Evolutionary conservation across 2,113 vertebrate genomes (phyloP).

Genomic region (Butorides virescens): DNA sequence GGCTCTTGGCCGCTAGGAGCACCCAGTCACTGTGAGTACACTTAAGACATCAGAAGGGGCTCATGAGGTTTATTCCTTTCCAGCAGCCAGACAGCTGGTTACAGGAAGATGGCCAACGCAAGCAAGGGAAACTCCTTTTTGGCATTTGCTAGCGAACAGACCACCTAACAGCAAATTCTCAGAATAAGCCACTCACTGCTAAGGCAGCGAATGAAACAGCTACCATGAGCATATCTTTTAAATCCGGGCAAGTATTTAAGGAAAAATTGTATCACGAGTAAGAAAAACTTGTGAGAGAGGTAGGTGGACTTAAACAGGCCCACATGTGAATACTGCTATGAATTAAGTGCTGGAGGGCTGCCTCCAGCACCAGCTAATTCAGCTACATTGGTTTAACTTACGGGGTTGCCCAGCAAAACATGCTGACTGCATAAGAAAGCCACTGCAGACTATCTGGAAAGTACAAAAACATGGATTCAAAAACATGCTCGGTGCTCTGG

Average conservation of each 20-base stretch:
- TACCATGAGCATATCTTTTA: not conserved
- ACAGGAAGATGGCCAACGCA: slow-evolving; percentile 22
- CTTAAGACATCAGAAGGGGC: not conserved
- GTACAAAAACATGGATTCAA: not conserved
- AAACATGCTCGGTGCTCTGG: accelerated
- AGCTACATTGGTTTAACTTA: not conserved
- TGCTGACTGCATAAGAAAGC: not conserved
- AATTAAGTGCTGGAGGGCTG: not conserved
- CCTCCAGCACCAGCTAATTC: not conserved
- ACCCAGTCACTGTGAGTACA: not conserved
- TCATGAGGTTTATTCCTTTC: not conserved
- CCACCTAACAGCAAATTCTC: slow-evolving; percentile 20
- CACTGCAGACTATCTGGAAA: not conserved
- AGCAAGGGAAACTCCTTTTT: not conserved
- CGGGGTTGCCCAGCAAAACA: not conserved
- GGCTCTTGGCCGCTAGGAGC: not conserved
- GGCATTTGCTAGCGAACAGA: not conserved
- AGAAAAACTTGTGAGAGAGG: not conserved
- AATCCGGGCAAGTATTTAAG: not conserved
- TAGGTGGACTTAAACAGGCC: not conserved
- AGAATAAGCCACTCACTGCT: not conserved
- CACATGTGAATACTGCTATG: not conserved
- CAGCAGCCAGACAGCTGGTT: slow-evolving; percentile 5
- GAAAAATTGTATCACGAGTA: not conserved
- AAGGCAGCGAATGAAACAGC: not conserved